Evolutionary conservation across 2,113 vertebrate species (phyloP).

Genomic region (Pomatostomus ruficeps): DNA sequence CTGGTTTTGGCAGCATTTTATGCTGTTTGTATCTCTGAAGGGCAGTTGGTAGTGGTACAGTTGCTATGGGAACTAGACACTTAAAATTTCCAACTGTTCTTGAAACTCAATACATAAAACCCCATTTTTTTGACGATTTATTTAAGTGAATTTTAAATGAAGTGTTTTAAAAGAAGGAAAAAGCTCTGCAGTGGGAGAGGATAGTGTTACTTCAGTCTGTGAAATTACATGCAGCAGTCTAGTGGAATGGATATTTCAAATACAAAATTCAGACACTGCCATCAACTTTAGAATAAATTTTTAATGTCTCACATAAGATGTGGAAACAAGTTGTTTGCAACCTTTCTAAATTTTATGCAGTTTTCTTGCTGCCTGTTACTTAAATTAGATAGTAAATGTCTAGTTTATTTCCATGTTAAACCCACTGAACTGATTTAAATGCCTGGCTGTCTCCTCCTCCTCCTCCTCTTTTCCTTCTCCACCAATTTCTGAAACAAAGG

Average conservation of each 20-base stretch:
- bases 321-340: not conserved
- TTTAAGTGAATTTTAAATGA: not conserved
- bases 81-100: constrained; percentile 7
- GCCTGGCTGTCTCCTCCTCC: not conserved
- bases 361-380: not conserved
- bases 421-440: not conserved
- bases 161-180: not conserved
- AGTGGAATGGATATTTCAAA: not conserved
- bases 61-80: constrained; percentile 17
- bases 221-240: not conserved
- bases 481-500: not conserved
- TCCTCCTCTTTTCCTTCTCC: not conserved
- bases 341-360: not conserved
- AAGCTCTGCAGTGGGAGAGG: not conserved
- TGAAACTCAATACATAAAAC: not conserved
- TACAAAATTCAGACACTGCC: not conserved
- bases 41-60: not conserved
- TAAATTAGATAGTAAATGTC: not conserved
- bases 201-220: not conserved
- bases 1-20: not conserved
- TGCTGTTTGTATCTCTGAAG: not conserved
- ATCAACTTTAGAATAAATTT: not conserved
- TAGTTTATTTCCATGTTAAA: not conserved
- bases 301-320: not conserved
- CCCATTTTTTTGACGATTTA: not conserved